A percentile compares a stretch with the other conserved stretches of the same genome.
phyloP scores from a whole-genome alignment of 2,797 vertebrate species.

The Cyclura pinguis region DNA sequence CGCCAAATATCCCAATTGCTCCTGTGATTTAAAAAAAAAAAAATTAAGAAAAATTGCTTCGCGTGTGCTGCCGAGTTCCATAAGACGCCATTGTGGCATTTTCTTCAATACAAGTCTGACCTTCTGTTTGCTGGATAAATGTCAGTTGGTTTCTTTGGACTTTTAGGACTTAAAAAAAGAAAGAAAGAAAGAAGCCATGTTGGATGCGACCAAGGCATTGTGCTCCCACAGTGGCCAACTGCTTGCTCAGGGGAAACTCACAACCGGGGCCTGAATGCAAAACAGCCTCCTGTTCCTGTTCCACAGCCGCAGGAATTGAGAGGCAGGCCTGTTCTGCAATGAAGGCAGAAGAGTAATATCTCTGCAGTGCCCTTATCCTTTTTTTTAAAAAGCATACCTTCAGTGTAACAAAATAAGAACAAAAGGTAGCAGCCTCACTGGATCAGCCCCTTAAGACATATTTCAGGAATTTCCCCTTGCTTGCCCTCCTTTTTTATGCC shows the following conservation, averaged over 20 bases:
- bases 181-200: background rate
- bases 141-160: background rate
- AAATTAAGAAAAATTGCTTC: background rate
- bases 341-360: background rate
- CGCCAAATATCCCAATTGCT: too few relatives aligned
- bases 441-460: background rate
- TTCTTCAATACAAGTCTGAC: too few relatives aligned
- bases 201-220: background rate
- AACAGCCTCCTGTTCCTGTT: too few relatives aligned
- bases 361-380: background rate
- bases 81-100: background rate
- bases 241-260: too few relatives aligned
- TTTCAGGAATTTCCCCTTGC: background rate
- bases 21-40: background rate
- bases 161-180: background rate
- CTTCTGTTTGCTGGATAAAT: background rate
- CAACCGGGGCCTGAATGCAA: too few relatives aligned
- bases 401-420: background rate
- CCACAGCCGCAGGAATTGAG: background rate
- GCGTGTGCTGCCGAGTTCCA: background rate
- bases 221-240: too few relatives aligned
- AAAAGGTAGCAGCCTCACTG: too few relatives aligned
- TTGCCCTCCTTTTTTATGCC: background rate
- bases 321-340: background rate
- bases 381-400: too few relatives aligned